A percentile compares a stretch with the other conserved stretches of the same genome.
Conservation (phyloP, 2,888 invertebrate genomes). For the Spicauda simplicius region DNA sequence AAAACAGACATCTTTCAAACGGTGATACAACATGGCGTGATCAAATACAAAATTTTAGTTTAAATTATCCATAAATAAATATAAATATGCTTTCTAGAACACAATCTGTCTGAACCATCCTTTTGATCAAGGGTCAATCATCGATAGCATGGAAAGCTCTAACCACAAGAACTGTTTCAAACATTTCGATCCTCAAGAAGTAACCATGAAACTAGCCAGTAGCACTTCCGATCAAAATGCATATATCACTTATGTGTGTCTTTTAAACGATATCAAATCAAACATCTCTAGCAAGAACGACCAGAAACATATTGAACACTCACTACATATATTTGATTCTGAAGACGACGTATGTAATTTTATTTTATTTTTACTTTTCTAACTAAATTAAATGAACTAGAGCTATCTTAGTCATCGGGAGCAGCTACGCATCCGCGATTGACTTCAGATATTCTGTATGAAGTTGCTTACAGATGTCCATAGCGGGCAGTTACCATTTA, state of each 20-base stretch:
- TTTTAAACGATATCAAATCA: conserved; percentile 61
- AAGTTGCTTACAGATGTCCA: no score
- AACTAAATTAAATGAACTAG: no score
- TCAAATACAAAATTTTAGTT: conserved; percentile 19
- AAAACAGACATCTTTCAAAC: conserved; percentile 21
- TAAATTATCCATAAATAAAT: not conserved
- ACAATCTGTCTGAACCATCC: not conserved
- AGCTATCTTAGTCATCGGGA: no score
- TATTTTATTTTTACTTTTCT: not conserved
- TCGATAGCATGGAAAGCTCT: conserved; percentile 9
- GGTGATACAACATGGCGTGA: conserved; percentile 35
- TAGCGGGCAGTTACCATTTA: no score
- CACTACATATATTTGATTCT: conserved; percentile 26
- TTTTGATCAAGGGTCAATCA: not conserved
- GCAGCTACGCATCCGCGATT: no score
- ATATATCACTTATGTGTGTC: conserved; percentile 66
- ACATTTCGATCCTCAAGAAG: conserved; percentile 33
- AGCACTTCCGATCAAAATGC: conserved; percentile 70
- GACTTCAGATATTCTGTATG: no score
- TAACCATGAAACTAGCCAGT: conserved; percentile 53
- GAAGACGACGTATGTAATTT: conserved; percentile 48
- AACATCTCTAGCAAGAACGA: conserved; percentile 32
- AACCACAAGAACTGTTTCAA: conserved; percentile 14
- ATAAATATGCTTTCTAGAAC: conserved; percentile 10
- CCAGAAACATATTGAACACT: not conserved